phyloP scores from a whole-genome alignment of 1,140 invertebrate species.

The Saccostrea cuccullata region DNA sequence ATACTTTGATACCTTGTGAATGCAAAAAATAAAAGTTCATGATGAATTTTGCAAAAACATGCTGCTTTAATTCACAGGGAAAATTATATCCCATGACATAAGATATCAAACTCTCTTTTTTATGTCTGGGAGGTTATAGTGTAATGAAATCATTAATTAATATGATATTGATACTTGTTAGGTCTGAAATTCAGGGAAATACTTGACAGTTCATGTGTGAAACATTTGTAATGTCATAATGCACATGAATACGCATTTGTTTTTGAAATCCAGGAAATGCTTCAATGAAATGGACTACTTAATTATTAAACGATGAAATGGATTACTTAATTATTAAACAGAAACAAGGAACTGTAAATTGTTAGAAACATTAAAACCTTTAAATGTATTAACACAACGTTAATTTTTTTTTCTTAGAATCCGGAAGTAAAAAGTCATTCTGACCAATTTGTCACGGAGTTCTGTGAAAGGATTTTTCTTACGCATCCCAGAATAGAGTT shows the following conservation, averaged over 20 bases:
- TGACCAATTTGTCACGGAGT: conserved; percentile 37
- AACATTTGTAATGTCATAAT: not conserved
- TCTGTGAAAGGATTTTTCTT: conserved; percentile 38
- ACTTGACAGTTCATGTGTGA: not conserved
- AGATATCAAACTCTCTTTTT: not conserved
- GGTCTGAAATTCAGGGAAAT: not conserved
- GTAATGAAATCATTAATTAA: not conserved
- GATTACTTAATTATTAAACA: not conserved
- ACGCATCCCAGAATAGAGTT: conserved; percentile 39
- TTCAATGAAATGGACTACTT: no score
- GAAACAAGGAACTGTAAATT: not conserved
- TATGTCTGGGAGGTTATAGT: not conserved
- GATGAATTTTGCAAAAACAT: not conserved
- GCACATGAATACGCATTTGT: no score
- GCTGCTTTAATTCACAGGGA: not conserved
- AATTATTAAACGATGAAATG: no score
- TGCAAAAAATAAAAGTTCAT: not conserved
- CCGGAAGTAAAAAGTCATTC: conserved; percentile 3
- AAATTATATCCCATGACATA: not conserved
- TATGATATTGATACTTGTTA: not conserved
- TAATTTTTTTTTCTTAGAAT: not conserved
- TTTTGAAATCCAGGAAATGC: no score
- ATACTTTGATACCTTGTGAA: not conserved
- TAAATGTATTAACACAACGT: no score
- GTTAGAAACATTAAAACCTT: no score